Percentiles rank a stretch among this genome's conserved stretches.
Conservation (phyloP, 2,113 vertebrate genomes). For the Galbula dea region DNA sequence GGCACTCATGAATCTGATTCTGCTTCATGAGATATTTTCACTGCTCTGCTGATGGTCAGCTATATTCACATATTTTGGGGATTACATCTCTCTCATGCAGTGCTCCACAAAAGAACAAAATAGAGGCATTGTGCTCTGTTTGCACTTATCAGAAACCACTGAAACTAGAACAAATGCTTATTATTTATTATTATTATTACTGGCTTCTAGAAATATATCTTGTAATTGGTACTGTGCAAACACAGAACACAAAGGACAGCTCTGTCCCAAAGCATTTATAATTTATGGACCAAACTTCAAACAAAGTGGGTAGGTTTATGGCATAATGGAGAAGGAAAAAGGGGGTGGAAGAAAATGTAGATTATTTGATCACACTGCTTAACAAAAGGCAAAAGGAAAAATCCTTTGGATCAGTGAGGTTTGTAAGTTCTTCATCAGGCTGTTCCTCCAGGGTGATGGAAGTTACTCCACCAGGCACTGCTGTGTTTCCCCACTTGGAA, state of each 20-base stretch:
- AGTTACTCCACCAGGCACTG: background rate
- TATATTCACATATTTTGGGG: background rate
- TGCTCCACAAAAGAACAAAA: background rate
- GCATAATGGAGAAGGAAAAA: background rate
- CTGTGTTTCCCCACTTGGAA: background rate
- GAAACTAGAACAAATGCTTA: background rate
- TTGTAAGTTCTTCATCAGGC: background rate
- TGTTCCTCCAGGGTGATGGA: background rate
- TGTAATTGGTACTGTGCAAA: conserved; percentile 6
- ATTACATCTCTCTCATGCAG: background rate
- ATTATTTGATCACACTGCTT: background rate
- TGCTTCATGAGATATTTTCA: background rate
- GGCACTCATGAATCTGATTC: background rate
- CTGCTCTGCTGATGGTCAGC: background rate
- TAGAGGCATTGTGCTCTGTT: background rate
- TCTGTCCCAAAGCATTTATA: background rate
- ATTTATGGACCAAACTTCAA: background rate
- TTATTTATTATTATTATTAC: background rate
- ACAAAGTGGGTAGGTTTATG: background rate
- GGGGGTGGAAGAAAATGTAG: background rate
- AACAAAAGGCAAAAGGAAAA: background rate
- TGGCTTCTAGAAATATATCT: background rate
- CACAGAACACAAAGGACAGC: background rate
- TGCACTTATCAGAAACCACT: background rate
- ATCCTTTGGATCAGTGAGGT: background rate